A percentile compares a stretch with the other conserved stretches of the same genome.
Conservation (phyloP, 2,797 vertebrate species). For the Phyllotis vaccarum region DNA sequence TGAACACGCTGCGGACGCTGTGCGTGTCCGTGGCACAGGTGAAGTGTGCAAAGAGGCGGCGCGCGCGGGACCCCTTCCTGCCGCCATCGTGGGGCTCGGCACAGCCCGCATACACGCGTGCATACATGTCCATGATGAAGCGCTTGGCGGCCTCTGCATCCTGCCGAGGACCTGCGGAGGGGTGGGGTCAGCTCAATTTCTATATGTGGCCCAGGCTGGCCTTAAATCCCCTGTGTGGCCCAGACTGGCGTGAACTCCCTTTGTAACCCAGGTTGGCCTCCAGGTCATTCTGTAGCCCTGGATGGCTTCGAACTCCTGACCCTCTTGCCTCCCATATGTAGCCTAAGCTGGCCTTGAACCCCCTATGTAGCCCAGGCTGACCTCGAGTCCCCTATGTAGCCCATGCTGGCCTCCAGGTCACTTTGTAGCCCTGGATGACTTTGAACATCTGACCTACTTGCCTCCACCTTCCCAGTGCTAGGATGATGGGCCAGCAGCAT, state of each 20-base stretch:
- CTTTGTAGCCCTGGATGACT: not conserved
- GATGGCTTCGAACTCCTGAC: not conserved
- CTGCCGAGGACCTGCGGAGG: slow-evolving; percentile 78
- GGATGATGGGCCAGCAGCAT: not conserved
- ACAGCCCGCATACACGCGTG: slow-evolving; percentile 69
- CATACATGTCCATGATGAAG: slow-evolving; percentile 85
- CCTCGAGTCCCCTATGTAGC: not conserved
- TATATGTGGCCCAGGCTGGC: not conserved
- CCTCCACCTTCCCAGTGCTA: not conserved
- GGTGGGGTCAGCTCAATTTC: not conserved
- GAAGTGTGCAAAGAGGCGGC: slow-evolving; percentile 84
- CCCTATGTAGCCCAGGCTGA: not conserved
- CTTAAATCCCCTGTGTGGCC: not conserved
- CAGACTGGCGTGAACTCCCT: not conserved
- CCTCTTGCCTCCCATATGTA: too few species aligned
- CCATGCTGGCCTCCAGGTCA: not conserved
- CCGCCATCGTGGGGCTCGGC: not conserved
- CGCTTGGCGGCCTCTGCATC: slow-evolving; percentile 81
- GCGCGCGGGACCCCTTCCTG: slow-evolving; percentile 52
- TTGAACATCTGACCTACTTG: too few species aligned
- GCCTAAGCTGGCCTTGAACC: too few species aligned
- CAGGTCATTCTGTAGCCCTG: not conserved
- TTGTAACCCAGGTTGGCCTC: not conserved
- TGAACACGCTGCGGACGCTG: slow-evolving; percentile 86
- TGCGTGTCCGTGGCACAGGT: slow-evolving; percentile 88